These are phyloP conservation scores for Propithecus coquereli DNA, from an alignment of 2,113 vertebrate genomes.

Conservation along the genomic window DNA sequence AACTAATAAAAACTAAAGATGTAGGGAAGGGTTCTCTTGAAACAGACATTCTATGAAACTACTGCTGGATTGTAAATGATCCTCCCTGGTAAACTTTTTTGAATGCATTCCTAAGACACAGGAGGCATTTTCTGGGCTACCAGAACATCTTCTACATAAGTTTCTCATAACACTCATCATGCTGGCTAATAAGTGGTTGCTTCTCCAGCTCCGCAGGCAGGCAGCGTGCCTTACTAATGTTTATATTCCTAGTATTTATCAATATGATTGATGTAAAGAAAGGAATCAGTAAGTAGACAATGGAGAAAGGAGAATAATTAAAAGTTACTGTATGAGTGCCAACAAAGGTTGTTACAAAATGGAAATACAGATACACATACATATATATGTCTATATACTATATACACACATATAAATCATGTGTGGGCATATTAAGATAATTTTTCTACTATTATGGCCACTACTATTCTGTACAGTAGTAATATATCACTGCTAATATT, in stretches of 20 bases:
- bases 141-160: not conserved
- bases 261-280: not conserved
- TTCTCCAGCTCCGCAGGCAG: not conserved
- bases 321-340: not conserved
- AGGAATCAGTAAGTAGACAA: not conserved
- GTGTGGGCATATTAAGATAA: not conserved
- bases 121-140: not conserved
- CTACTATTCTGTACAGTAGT: not conserved
- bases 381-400: not conserved
- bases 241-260: not conserved
- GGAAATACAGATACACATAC: not conserved
- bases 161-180: not conserved
- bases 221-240: not conserved
- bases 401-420: not conserved
- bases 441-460: not conserved
- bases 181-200: not conserved
- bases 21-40: conserved; percentile 12
- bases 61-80: not conserved
- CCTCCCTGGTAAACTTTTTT: not conserved
- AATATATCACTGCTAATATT: not conserved
- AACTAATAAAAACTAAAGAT: conserved; percentile 39
- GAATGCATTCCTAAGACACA: not conserved
- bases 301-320: not conserved
- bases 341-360: not conserved
- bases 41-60: not conserved